A percentile compares a stretch with the other conserved stretches of the same genome.
Evolutionary conservation across 2,797 vertebrate genomes (phyloP).

Genomic region (Esox lucius): DNA sequence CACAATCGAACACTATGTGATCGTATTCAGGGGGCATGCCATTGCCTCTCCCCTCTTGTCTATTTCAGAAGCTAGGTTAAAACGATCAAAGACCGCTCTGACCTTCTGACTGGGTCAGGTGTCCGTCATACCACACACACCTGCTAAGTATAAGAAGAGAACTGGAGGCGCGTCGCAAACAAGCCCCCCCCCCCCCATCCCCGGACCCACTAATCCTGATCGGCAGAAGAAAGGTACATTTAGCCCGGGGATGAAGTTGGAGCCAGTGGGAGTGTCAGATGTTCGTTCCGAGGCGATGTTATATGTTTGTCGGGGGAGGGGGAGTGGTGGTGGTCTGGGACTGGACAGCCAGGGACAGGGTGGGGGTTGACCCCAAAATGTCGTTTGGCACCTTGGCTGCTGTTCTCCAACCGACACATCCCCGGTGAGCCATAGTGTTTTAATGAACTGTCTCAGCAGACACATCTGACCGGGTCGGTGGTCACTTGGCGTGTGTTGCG

Average conservation of each 20-base stretch:
- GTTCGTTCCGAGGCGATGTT: slow-evolving; percentile 21
- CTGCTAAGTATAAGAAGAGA: neutral
- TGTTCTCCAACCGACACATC: no score
- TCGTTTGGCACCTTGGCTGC: no score
- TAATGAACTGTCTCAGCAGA: no score
- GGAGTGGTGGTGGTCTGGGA: no score
- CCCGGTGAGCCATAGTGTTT: no score
- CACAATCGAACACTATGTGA: slow-evolving; percentile 27
- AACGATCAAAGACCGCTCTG: slow-evolving; percentile 74
- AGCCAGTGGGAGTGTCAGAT: slow-evolving; percentile 48
- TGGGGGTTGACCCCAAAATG: no score
- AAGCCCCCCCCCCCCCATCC: slow-evolving; percentile 36
- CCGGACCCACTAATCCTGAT: slow-evolving; percentile 33
- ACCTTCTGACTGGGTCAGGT: slow-evolving; percentile 71
- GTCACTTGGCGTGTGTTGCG: no score
- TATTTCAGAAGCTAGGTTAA: slow-evolving; percentile 75
- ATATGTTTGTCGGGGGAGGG: no score
- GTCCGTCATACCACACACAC: slow-evolving; percentile 52
- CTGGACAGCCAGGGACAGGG: no score
- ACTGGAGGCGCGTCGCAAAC: slow-evolving; percentile 8
- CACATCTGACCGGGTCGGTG: no score
- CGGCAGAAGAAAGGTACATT: slow-evolving; percentile 44
- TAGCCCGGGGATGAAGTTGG: slow-evolving; percentile 45
- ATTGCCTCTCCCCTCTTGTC: slow-evolving; percentile 54
- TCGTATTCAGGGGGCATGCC: slow-evolving; percentile 31